Evolutionary conservation across 1,140 invertebrate genomes (phyloP).

Genomic region (Eumaeus atala): DNA sequence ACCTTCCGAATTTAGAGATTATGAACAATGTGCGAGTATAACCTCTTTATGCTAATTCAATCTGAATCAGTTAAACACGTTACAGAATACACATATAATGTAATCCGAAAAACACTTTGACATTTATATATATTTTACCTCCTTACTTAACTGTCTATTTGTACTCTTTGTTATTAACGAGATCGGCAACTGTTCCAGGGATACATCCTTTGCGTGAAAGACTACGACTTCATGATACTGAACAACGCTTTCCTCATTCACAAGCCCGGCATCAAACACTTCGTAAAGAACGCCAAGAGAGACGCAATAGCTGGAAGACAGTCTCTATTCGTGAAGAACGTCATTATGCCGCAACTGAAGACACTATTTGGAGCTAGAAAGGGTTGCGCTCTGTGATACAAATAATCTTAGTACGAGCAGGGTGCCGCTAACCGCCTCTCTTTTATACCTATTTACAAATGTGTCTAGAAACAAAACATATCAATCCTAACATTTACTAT

Average conservation of each 20-base stretch:
- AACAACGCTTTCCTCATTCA: constrained; percentile 93
- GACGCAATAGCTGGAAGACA: constrained; percentile 85
- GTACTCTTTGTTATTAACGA: neutral
- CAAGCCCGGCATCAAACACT: constrained; percentile 88
- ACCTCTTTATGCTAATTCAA: no score
- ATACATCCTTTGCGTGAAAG: constrained; percentile 88
- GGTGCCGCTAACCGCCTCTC: constrained; percentile 35
- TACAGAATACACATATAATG: no score
- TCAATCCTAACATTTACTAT: constrained; percentile 33
- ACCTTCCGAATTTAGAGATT: no score
- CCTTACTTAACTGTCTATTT: no score
- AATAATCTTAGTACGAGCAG: constrained; percentile 19
- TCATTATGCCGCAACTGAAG: constrained; percentile 89
- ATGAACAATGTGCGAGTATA: no score
- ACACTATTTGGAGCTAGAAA: constrained; percentile 85
- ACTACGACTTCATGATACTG: constrained; percentile 92
- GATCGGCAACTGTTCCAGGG: constrained; percentile 77
- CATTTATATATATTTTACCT: no score
- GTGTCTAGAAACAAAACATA: constrained; percentile 41
- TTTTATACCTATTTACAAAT: constrained; percentile 36
- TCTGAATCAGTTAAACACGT: no score
- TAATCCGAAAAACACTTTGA: no score
- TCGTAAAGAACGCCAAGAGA: constrained; percentile 83
- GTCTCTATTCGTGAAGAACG: constrained; percentile 85
- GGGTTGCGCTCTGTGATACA: constrained; percentile 85